Evolutionary conservation across 2,113 vertebrate species (phyloP), one percentile per base, ranked within the genome.

Genomic region (Entosphenus tridentatus): DNA sequence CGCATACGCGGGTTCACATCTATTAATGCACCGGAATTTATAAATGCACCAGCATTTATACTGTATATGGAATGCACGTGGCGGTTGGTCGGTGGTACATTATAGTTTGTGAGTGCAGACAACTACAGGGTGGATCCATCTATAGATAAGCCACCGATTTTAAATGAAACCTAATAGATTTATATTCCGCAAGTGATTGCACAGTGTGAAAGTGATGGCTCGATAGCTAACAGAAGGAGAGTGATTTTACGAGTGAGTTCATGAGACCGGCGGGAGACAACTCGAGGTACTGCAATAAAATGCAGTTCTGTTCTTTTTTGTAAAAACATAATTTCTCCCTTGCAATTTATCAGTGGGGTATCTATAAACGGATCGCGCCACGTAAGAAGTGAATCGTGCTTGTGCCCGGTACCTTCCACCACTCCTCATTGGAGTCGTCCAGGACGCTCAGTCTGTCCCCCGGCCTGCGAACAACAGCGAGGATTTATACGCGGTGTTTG

Each of bases 351-450:
- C 39, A 39, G 39, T 39, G 39, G 39, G 39, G 39, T 39, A 62
- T 62, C 13, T 62, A 17, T 17, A 65, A 65, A 65, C 21, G n/a
- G 62, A n/a, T 65, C 21, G n/a, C n/a, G 9, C 14, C 59, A 65
- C 9, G 59, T 65, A 8, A 65, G 59, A 10, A 9, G 59, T 7
- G 59, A 65, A 16, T 65, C 14, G 59, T 18, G 14, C n/a, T 65
- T 11, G 9, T n/a, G n/a, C 21, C 21, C 62, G 9, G n/a, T 65
- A 65, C 62, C 62, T 65, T 65, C 62, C 62, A 65, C 62, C 62
- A 65, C 21, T 65, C 62, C 62, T 65, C 62, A 65, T 65, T 65
- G 62, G 62, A 65, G 62, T 65, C 62, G 62, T 65, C 62, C n/a
- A 65, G n/a, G 62, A 65, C 10, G n/a, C n/a, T 21, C n/a, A 65